These are phyloP conservation scores for Bugula neritina DNA, from an alignment of 2,888 invertebrate species.

Conservation along the genomic window DNA sequence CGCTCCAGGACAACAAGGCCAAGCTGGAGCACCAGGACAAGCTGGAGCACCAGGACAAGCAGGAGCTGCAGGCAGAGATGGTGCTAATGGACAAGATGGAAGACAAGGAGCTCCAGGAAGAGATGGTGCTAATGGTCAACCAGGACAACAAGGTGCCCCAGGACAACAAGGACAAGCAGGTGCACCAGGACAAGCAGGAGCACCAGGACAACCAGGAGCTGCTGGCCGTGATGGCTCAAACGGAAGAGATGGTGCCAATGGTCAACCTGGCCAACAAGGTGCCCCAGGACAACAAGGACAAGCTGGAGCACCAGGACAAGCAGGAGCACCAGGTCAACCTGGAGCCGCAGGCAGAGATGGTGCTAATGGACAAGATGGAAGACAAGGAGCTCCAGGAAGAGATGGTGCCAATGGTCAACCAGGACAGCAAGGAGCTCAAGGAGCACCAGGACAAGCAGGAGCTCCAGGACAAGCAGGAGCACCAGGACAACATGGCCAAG, in stretches of 20 bases:
- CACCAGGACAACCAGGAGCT: neutral
- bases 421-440: conserved; percentile 27
- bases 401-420: neutral
- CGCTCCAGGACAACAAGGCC: neutral
- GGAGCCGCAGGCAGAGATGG: neutral
- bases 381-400: neutral
- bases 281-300: neutral
- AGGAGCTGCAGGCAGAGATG: conserved; percentile 9
- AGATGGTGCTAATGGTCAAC: neutral
- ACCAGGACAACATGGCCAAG: neutral
- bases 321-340: neutral
- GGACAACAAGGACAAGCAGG: conserved; percentile 1
- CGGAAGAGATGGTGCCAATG: conserved; percentile 17
- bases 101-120: neutral
- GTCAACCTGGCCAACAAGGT: neutral
- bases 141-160: neutral
- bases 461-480: conserved; percentile 2
- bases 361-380: neutral
- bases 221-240: neutral
- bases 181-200: conserved; percentile 1
- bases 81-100: neutral
- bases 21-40: conserved; percentile 26
- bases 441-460: conserved; percentile 26
- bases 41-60: neutral
- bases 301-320: conserved; percentile 14